phyloP scores from a whole-genome alignment of 1,140 invertebrate genomes.

The Glossosoma conforme region DNA sequence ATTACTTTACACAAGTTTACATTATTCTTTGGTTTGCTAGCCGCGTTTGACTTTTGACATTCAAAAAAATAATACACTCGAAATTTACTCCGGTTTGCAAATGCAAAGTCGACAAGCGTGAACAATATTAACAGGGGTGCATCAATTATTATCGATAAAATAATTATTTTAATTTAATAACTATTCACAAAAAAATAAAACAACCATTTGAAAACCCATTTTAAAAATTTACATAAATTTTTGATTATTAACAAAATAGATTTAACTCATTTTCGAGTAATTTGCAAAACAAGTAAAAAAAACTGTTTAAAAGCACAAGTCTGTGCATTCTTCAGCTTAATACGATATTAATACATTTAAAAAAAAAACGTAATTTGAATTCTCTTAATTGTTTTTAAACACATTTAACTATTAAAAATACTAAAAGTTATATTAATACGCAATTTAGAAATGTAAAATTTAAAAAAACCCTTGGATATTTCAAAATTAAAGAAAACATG shows the following conservation, averaged over 20 bases:
- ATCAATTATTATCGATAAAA: background rate
- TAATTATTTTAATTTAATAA: background rate
- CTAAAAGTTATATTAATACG: background rate
- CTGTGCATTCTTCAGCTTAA: background rate
- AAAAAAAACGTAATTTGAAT: background rate
- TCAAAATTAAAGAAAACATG: too few relatives aligned
- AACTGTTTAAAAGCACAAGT: too few relatives aligned
- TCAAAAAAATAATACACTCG: background rate
- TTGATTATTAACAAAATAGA: background rate
- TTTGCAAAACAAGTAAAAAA: slow-evolving; percentile 6
- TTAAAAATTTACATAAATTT: background rate
- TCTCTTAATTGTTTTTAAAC: background rate
- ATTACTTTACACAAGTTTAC: slow-evolving; percentile 12
- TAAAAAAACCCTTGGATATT: too few relatives aligned
- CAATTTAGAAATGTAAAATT: slow-evolving; percentile 7
- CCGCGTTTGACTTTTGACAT: slow-evolving; percentile 23
- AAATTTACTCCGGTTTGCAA: background rate
- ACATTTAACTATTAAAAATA: background rate
- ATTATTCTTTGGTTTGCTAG: slow-evolving; percentile 30
- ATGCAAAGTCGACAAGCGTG: background rate
- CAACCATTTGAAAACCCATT: background rate
- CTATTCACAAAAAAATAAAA: background rate
- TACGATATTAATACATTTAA: background rate
- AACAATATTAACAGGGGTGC: background rate
- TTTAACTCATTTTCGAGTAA: background rate